A percentile compares a stretch with the other conserved stretches of the same genome.
Conservation (phyloP, 2,888 invertebrate species). For the Andricus curvator region DNA sequence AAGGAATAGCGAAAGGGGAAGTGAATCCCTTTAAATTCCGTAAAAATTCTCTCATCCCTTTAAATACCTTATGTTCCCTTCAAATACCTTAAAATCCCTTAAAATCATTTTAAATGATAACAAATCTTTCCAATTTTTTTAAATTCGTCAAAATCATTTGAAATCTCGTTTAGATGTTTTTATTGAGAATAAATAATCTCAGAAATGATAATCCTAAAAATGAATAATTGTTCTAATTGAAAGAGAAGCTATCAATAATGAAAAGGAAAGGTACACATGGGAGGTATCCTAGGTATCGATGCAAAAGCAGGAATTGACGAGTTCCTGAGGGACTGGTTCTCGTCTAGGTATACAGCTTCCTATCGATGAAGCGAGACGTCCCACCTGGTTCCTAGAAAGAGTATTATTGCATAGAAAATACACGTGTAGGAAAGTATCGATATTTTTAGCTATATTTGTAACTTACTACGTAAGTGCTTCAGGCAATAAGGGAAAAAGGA, state of each 20-base stretch:
- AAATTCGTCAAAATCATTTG: too few relatives aligned
- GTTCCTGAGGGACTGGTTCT: constrained; percentile 25
- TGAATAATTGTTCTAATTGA: not conserved
- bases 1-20: too few relatives aligned
- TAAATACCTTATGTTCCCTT: too few relatives aligned
- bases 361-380: not conserved
- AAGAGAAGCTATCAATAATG: not conserved
- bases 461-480: constrained; percentile 6
- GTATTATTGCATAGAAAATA: not conserved
- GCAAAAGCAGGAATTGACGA: constrained; percentile 18
- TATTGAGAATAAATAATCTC: too few relatives aligned
- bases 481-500: not conserved
- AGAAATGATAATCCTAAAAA: not conserved
- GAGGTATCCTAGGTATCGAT: not conserved
- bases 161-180: too few relatives aligned
- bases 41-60: too few relatives aligned
- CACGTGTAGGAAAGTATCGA: constrained; percentile 2
- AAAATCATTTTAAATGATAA: too few relatives aligned
- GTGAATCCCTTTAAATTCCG: too few relatives aligned
- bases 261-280: not conserved
- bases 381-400: not conserved
- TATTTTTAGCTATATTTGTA: not conserved
- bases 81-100: too few relatives aligned
- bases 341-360: not conserved
- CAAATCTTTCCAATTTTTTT: too few relatives aligned